Evolutionary conservation across 2,113 vertebrate genomes (phyloP).

Genomic region (Brevimyrus niger): DNA sequence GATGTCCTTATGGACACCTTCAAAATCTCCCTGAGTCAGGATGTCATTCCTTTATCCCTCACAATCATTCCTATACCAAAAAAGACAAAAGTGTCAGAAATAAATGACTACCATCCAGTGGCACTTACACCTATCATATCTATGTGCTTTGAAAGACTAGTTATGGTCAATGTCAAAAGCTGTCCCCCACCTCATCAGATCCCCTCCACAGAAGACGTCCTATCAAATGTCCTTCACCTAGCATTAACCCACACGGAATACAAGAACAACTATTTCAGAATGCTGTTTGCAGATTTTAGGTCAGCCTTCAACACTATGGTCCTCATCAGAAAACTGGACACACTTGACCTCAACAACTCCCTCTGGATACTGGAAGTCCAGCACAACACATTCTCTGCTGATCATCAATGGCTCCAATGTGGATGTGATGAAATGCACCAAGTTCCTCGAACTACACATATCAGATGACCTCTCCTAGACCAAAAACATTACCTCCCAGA

Average conservation of each 20-base stretch:
- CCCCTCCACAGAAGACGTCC: not conserved
- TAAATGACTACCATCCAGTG: not conserved
- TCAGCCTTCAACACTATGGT: not conserved
- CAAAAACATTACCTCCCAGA: not conserved
- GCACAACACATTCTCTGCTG: not conserved
- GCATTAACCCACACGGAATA: not conserved
- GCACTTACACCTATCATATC: not conserved
- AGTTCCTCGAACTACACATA: not conserved
- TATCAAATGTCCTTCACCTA: not conserved
- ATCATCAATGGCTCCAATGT: not conserved
- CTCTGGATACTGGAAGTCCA: not conserved
- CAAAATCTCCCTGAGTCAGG: not conserved
- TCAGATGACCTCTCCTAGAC: not conserved
- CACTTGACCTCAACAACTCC: not conserved
- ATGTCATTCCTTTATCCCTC: not conserved
- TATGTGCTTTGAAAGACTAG: not conserved
- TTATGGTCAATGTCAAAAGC: not conserved
- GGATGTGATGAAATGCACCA: not conserved
- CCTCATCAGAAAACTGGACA: not conserved
- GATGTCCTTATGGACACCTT: not conserved
- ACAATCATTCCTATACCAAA: not conserved
- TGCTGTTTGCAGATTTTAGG: not conserved
- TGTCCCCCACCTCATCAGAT: not conserved
- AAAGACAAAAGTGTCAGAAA: not conserved
- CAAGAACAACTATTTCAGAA: not conserved